Percentiles rank a stretch among this genome's conserved stretches.
Evolutionary conservation across 1,140 invertebrate species (phyloP).

Genomic region (Harpegnathos saltator): DNA sequence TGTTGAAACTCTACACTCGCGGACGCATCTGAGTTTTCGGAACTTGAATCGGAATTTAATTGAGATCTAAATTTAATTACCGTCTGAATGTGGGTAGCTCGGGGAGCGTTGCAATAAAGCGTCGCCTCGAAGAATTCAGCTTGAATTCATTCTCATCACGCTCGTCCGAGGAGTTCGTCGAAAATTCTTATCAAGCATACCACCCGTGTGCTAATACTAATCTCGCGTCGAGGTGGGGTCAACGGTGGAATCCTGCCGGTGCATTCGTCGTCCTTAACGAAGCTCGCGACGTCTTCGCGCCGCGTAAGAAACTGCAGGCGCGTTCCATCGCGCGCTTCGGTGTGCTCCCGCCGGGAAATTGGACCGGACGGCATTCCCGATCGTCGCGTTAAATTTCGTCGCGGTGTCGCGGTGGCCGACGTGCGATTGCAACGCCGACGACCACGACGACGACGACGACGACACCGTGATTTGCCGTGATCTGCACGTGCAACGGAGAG

Average conservation of each 20-base stretch:
- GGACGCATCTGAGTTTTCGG: too few species aligned
- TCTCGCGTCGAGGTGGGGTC: neutral
- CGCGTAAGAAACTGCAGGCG: neutral
- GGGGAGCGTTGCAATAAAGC: too few species aligned
- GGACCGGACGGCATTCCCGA: neutral
- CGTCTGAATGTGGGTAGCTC: too few species aligned
- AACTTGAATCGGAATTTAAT: too few species aligned
- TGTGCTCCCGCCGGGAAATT: conserved; percentile 10
- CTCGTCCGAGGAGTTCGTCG: too few species aligned
- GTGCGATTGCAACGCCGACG: neutral
- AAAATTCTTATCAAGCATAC: too few species aligned
- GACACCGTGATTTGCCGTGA: conserved; percentile 62
- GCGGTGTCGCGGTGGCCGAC: conserved; percentile 9
- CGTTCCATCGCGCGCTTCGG: neutral
- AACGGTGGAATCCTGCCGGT: neutral
- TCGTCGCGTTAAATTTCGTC: conserved; percentile 9
- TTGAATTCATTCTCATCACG: too few species aligned
- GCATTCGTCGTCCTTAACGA: conserved; percentile 9
- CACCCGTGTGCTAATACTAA: too few species aligned
- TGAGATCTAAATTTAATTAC: too few species aligned
- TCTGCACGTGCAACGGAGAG: conserved; percentile 65
- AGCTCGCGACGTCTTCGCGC: neutral
- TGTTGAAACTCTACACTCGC: too few species aligned
- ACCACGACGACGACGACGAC: conserved; percentile 4
- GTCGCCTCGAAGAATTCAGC: too few species aligned